A percentile compares a stretch with the other conserved stretches of the same genome.
Evolutionary conservation across 2,797 vertebrate species (phyloP).

Genomic region (Cyclopterus lumpus): DNA sequence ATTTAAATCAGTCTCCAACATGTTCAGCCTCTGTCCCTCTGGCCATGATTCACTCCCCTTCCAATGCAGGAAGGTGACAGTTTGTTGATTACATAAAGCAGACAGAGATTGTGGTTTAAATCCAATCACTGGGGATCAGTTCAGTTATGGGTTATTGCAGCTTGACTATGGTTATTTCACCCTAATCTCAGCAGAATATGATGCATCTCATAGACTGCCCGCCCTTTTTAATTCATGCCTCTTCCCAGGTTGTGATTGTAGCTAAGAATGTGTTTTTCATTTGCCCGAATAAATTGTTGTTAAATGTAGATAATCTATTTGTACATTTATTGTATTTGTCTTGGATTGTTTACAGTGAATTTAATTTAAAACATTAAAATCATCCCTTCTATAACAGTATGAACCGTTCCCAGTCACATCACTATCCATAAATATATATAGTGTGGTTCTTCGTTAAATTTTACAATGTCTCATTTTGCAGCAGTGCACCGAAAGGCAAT

Average conservation of each 20-base stretch:
- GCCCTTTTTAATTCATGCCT: conserved; percentile 3
- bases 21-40: conserved; percentile 5
- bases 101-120: conserved; percentile 43
- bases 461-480: conserved; percentile 2
- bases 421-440: not conserved
- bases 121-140: conserved; percentile 55
- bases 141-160: conserved; percentile 13
- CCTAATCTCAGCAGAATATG: not conserved
- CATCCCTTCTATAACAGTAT: not conserved
- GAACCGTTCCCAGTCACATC: too few species aligned
- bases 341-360: not conserved
- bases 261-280: not conserved
- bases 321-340: not conserved
- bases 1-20: conserved; percentile 20
- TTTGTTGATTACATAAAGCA: conserved; percentile 58
- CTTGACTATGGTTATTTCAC: conserved; percentile 19
- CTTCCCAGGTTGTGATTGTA: conserved; percentile 19
- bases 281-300: not conserved
- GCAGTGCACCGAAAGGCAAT: conserved; percentile 20
- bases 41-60: conserved; percentile 22
- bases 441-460: not conserved
- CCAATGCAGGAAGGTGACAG: conserved; percentile 50
- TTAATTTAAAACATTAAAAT: not conserved
- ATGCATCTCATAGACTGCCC: conserved; percentile 7
- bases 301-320: not conserved